Percentiles rank a stretch among this genome's conserved stretches.
Conservation (phyloP, 2,888 invertebrate species). For the Pasiphila rectangulata region DNA sequence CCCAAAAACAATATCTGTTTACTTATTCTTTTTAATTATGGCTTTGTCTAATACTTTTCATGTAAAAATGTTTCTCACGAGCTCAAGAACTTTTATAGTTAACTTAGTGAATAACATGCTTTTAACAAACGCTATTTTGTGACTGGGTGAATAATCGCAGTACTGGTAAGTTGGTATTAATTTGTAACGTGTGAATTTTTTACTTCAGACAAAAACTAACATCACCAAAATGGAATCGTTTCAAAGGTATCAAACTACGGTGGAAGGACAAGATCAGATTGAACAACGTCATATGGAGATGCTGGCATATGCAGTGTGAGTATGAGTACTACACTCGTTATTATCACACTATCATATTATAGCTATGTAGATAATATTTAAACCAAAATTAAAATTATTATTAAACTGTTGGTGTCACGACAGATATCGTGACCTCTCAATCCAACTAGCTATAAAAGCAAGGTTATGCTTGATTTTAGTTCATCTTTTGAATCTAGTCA, state of each 20-base stretch:
- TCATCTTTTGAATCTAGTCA: not conserved
- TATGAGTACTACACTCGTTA: constrained; percentile 22
- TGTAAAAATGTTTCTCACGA: constrained; percentile 63
- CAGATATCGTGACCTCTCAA: constrained; percentile 29
- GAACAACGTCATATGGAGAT: constrained; percentile 99
- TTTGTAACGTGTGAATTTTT: constrained; percentile 38
- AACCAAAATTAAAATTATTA: not conserved
- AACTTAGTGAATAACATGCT: constrained; percentile 51
- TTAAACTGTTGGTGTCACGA: constrained; percentile 11
- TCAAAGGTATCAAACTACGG: constrained; percentile 97
- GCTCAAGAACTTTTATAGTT: constrained; percentile 61
- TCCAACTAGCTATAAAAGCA: constrained; percentile 12
- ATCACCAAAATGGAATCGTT: constrained; percentile 99
- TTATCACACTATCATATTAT: not conserved
- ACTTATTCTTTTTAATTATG: constrained; percentile 55
- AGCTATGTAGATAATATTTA: not conserved
- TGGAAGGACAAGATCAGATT: constrained; percentile 99
- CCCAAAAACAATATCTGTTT: constrained; percentile 37
- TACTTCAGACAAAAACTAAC: constrained; percentile 97
- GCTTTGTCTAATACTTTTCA: constrained; percentile 52
- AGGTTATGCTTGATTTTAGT: constrained; percentile 14
- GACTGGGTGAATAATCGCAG: constrained; percentile 49
- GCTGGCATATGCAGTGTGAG: constrained; percentile 99
- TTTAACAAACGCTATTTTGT: constrained; percentile 58
- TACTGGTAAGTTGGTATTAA: constrained; percentile 56